phyloP scores from a whole-genome alignment of 2,113 vertebrate species.

The Naja naja region DNA sequence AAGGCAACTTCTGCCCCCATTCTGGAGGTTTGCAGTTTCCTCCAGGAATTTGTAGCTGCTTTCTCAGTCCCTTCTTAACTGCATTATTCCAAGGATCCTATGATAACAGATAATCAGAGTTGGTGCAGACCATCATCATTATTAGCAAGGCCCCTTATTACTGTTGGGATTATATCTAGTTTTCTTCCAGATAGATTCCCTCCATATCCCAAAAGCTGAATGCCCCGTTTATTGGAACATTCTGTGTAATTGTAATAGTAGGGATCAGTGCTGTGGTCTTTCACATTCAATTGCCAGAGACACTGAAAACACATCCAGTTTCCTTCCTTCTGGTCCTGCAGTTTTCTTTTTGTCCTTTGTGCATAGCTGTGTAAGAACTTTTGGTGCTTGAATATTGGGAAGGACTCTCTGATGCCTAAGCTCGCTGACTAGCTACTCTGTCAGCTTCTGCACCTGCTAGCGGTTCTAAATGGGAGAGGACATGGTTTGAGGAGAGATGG shows the following conservation, averaged over 20 bases:
- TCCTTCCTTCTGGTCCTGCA: not conserved
- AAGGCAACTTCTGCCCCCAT: no score
- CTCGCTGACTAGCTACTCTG: not conserved
- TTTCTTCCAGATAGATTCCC: not conserved
- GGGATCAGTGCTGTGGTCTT: not conserved
- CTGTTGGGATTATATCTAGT: no score
- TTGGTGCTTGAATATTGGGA: not conserved
- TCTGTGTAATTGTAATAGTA: not conserved
- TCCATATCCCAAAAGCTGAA: not conserved
- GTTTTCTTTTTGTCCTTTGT: not conserved
- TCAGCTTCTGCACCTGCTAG: not conserved
- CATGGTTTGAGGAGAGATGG: not conserved
- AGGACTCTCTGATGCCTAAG: not conserved
- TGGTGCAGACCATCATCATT: no score
- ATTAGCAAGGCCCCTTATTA: no score
- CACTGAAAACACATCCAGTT: not conserved
- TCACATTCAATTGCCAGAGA: not conserved
- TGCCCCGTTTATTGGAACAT: not conserved
- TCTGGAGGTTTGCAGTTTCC: no score
- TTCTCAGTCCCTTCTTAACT: no score
- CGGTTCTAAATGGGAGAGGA: not conserved
- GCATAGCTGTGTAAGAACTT: not conserved
- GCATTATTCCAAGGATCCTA: no score
- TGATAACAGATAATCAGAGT: no score
- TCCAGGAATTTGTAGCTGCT: no score